Evolutionary conservation across 2,888 invertebrate species (phyloP), one percentile per base, ranked within the genome.

Genomic region (Fragum sueziense): DNA sequence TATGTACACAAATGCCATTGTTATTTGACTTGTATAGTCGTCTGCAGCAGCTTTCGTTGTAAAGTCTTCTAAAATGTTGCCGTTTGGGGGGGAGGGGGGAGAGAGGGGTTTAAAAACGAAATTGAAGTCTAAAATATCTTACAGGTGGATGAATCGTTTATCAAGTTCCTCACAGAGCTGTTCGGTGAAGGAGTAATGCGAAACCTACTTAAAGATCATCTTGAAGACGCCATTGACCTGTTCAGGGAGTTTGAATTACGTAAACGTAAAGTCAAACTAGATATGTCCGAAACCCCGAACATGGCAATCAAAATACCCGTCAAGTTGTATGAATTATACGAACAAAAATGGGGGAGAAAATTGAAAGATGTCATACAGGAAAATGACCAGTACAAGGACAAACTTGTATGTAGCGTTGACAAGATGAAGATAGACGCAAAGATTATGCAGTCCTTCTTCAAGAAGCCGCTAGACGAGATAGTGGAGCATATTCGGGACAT

Each of bases 401-500:
- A 51, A 52, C 54, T 84, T 6, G 72, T 47, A 9, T 76, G 70
- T 31, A 20, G 37, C 0, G 76, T 68, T 0, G 84, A 80, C 67
- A 84, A 84, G 37, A 68, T 84, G 65, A 74, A 76, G 72, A 76
- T 84, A 11, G 74, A 84, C 25, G 67, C 71, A 1, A 57, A 76
- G 0, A 71, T 79, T 6, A 67, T 84, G 71, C 73, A 80, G 34
- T 74, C 78, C 0, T 80, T 80, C 59, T 84, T 80, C 72, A 84
- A 80, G 31, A 29, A 51, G 25, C 68, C 76, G 6, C 68, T 80
- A 4, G 76, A 76, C 0, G 75, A 80, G 17, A 22, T 84, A 9
- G 74, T 76, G 2, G 79, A 84, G 20, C 84, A 84, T 22, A 76
- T 84, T 29, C 65, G 77, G 11, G 78, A 78, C n/a, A 78, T 83